phyloP scores from a whole-genome alignment of 2,888 invertebrate genomes.

The Rhagium mordax region DNA sequence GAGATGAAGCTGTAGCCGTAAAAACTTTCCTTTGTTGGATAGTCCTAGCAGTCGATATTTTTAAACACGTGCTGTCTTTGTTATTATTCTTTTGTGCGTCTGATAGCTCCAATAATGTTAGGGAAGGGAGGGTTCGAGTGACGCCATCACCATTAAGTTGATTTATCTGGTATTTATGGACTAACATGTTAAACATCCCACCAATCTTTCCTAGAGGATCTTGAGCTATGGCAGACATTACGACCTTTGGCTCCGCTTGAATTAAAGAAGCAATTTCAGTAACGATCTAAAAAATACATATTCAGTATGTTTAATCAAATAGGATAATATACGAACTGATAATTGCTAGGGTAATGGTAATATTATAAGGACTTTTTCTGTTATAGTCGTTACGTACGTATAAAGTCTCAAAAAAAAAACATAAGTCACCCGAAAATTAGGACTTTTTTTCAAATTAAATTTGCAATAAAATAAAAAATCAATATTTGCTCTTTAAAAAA shows the following conservation, averaged over 20 bases:
- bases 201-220: slow-evolving; percentile 75
- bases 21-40: slow-evolving; percentile 12
- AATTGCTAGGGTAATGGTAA: no score
- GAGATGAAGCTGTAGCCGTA: background rate
- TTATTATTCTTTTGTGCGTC: slow-evolving; percentile 30
- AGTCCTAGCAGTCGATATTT: slow-evolving; percentile 36
- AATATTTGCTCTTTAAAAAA: no score
- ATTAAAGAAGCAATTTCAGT: slow-evolving; percentile 73
- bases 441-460: no score
- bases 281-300: slow-evolving; percentile 59
- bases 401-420: no score
- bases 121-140: slow-evolving; percentile 49
- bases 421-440: no score
- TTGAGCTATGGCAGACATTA: slow-evolving; percentile 71
- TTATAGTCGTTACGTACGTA: no score
- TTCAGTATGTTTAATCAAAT: background rate
- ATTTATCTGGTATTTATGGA: slow-evolving; percentile 52
- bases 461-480: no score
- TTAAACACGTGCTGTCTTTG: slow-evolving; percentile 30
- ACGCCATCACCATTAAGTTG: slow-evolving; percentile 59
- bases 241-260: slow-evolving; percentile 68
- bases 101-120: slow-evolving; percentile 42
- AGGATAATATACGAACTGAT: no score
- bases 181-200: slow-evolving; percentile 77
- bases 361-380: no score